These are phyloP conservation scores for Chrysotoxum bicinctum DNA, from an alignment of 2,888 invertebrate genomes.

Conservation along the genomic window DNA sequence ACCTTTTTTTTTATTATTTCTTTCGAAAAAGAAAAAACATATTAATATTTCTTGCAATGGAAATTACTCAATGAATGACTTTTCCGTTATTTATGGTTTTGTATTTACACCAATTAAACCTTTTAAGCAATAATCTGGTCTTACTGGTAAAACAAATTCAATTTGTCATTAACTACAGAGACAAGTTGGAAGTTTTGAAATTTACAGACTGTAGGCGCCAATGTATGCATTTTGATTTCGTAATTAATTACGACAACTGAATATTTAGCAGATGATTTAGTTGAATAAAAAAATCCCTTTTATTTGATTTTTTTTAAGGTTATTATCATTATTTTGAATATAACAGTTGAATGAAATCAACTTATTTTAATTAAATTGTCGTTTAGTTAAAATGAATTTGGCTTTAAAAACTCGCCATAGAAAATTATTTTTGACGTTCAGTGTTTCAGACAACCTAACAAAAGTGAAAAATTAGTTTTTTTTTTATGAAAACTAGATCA, in stretches of 20 bases:
- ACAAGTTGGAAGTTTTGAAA: conserved; percentile 18
- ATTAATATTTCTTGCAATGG: neutral
- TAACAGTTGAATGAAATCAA: too few species aligned
- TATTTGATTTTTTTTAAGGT: too few species aligned
- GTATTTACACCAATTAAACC: conserved; percentile 9
- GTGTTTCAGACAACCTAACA: too few species aligned
- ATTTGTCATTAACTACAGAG: conserved; percentile 30
- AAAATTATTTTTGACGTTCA: too few species aligned
- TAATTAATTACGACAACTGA: conserved; percentile 58
- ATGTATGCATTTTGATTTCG: conserved; percentile 34
- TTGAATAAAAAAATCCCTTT: too few species aligned
- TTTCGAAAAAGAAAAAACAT: neutral
- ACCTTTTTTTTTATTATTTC: too few species aligned
- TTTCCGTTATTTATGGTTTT: neutral
- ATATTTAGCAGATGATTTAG: conserved; percentile 38
- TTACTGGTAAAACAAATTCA: neutral
- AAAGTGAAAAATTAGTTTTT: too few species aligned
- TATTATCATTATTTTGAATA: too few species aligned
- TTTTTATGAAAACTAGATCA: too few species aligned
- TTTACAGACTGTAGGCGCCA: conserved; percentile 1
- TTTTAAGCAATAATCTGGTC: neutral
- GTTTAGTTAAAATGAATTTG: too few species aligned
- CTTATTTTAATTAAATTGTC: too few species aligned
- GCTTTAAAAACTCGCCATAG: too few species aligned
- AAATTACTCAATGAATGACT: conserved; percentile 8